phyloP scores from a whole-genome alignment of 2,113 vertebrate species.

The Menura novaehollandiae region DNA sequence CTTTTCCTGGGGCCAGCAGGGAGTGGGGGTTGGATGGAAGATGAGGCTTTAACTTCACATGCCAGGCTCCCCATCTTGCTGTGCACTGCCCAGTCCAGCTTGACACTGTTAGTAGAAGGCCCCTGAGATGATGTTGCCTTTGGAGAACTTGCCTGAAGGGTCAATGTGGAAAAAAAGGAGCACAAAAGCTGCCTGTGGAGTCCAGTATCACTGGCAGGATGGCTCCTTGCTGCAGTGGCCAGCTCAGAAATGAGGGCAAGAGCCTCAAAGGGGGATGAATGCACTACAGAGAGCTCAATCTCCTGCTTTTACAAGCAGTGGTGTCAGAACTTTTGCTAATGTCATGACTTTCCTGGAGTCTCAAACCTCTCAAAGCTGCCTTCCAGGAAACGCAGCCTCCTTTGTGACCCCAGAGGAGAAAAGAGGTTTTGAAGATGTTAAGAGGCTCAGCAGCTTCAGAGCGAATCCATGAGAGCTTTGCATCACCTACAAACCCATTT shows the following conservation, averaged over 20 bases:
- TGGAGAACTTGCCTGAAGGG: background rate
- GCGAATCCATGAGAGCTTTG: background rate
- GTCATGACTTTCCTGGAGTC: background rate
- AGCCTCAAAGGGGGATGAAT: background rate
- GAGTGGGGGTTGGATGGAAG: background rate
- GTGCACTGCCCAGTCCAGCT: background rate
- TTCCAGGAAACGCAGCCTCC: background rate
- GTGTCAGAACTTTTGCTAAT: background rate
- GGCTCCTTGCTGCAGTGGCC: background rate
- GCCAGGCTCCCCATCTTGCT: background rate
- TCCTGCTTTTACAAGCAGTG: background rate
- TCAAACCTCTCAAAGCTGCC: background rate
- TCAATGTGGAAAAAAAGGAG: background rate
- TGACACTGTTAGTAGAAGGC: background rate
- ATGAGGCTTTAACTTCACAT: fast-evolving
- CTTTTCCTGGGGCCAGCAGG: background rate
- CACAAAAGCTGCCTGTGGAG: background rate
- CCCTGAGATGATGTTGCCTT: background rate
- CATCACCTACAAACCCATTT: constrained; percentile 51
- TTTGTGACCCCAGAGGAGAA: background rate
- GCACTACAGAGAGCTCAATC: background rate
- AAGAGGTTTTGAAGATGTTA: constrained; percentile 13
- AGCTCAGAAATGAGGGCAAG: background rate
- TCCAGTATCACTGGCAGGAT: background rate
- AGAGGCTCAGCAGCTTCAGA: constrained; percentile 9